A percentile compares a stretch with the other conserved stretches of the same genome.
Conservation (phyloP, 2,113 vertebrate species). For the Heterotis niloticus region DNA sequence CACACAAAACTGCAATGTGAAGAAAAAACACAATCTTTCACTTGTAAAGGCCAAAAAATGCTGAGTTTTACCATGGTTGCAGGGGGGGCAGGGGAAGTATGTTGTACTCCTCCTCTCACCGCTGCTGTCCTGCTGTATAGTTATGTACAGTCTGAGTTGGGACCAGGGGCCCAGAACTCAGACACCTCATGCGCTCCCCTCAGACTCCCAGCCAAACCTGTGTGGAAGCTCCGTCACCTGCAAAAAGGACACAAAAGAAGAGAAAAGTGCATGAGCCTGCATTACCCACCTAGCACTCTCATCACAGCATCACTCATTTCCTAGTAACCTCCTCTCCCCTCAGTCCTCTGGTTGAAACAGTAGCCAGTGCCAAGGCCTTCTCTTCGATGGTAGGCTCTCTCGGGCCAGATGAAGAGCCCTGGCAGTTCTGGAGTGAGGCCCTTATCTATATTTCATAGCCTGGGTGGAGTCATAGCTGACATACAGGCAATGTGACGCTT, state of each 20-base stretch:
- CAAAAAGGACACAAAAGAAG: not conserved
- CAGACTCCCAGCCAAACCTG: slow-evolving; percentile 57
- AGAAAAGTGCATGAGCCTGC: not conserved
- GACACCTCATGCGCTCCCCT: slow-evolving; percentile 88
- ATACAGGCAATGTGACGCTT: no score
- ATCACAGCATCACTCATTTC: not conserved
- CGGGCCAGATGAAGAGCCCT: slow-evolving; percentile 33
- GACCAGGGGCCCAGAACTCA: slow-evolving; percentile 59
- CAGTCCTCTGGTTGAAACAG: no score
- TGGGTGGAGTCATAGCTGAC: not conserved
- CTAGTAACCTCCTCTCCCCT: no score
- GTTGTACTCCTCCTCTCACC: slow-evolving; percentile 67
- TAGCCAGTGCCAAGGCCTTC: not conserved
- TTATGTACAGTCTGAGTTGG: slow-evolving; percentile 42
- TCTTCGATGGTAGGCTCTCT: not conserved
- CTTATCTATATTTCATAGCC: slow-evolving; percentile 29
- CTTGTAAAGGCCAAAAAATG: not conserved
- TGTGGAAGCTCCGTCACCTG: not conserved
- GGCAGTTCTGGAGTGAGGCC: not conserved
- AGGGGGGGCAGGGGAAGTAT: slow-evolving; percentile 58
- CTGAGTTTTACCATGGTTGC: slow-evolving; percentile 64
- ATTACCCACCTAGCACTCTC: no score
- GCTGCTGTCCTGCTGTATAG: slow-evolving; percentile 40
- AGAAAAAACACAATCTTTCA: no score
- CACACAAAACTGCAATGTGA: no score